These are phyloP conservation scores for Anodontia alba DNA, from an alignment of 2,888 invertebrate genomes.

Conservation along the genomic window DNA sequence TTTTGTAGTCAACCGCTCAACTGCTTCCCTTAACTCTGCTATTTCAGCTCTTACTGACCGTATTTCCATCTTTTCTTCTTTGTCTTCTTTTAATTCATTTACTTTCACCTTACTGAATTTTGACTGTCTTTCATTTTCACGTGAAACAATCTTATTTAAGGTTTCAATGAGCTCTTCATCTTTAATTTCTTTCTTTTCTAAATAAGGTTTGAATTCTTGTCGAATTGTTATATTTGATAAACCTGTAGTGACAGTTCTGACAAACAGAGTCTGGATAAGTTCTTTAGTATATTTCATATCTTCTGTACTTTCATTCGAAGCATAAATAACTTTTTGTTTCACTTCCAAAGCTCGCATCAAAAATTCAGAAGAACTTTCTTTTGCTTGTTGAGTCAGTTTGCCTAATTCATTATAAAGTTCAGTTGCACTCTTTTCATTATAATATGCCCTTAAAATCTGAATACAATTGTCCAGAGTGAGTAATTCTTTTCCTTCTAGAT, in stretches of 20 bases:
- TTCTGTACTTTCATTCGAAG: constrained; percentile 16
- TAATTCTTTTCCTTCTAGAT: not conserved
- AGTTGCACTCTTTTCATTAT: constrained; percentile 29
- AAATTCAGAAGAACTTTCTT: constrained; percentile 25
- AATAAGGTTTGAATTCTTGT: constrained; percentile 20
- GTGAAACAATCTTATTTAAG: too few species aligned
- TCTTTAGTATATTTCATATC: constrained; percentile 23
- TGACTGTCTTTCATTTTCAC: constrained; percentile 15
- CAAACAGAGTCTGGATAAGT: constrained; percentile 18
- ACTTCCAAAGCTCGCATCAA: constrained; percentile 25
- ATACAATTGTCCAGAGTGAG: not conserved
- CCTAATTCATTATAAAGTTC: constrained; percentile 35
- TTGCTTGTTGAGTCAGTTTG: constrained; percentile 1
- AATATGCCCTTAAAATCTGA: constrained; percentile 15
- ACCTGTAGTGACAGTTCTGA: constrained; percentile 18
- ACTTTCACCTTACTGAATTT: constrained; percentile 18
- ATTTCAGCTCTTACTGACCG: too few species aligned
- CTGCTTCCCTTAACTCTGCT: not conserved
- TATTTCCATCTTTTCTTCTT: not conserved
- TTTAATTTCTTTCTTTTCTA: constrained; percentile 1
- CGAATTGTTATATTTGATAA: not conserved
- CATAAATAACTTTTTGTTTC: too few species aligned
- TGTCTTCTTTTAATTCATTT: not conserved
- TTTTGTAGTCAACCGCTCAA: not conserved
- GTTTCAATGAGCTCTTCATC: constrained; percentile 27